Base-by-base conservation (phyloP, 1,140 invertebrate genomes). In the Paramacrobiotus metropolitanus region DNA sequence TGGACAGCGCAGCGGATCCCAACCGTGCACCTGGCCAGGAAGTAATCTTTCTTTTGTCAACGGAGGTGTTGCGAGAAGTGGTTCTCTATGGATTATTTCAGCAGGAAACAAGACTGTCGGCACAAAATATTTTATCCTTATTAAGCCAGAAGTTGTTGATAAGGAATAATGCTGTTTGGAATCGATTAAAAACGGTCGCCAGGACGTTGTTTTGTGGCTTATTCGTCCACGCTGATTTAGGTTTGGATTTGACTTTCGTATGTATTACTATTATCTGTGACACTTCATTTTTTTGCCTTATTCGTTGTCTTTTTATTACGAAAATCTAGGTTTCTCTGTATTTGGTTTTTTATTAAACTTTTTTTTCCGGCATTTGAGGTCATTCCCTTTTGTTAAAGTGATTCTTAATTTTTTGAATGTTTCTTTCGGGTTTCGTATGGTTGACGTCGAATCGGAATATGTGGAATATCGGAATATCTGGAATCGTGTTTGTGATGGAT, bases 131-230 rank as follows among this genome's bases (percentile, higher is more conserved):
- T 24, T 24, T 55, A 9, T 55, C 48, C 15, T 24, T 55, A 24
- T 24, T 55, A 9, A 55, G 48, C 24, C 48, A 55, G 48, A 55
- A 55, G 48, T 55, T 55, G 4, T 28, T 55, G 48, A 55, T 55
- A 9, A 55, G 28, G 4, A 55, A 55, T 24, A 24, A 15, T 28
- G 24, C 48, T 9, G 48, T 55, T 9, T 55, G 48, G 48, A 55
- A 55, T 55, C 48, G 48, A 28, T 24, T 55, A 9, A 15, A 28
- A 20, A 28, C 48, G 48, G 48, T 28, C 4, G 28, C 28, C 15
- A 55, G 24, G 24, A 9, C 48, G 48, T 28, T 55, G 15, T 55
- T 55, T 28, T 55, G 48, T 55, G 48, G 48, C 15, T 15, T 55
- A 15, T 55, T 55, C 48, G 28, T 55, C 4, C 48, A 55, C 28